Percentiles rank a stretch among this genome's conserved stretches.
These are phyloP conservation scores for Mantis religiosa DNA, from an alignment of 2,888 invertebrate genomes.

Conservation along the genomic window DNA sequence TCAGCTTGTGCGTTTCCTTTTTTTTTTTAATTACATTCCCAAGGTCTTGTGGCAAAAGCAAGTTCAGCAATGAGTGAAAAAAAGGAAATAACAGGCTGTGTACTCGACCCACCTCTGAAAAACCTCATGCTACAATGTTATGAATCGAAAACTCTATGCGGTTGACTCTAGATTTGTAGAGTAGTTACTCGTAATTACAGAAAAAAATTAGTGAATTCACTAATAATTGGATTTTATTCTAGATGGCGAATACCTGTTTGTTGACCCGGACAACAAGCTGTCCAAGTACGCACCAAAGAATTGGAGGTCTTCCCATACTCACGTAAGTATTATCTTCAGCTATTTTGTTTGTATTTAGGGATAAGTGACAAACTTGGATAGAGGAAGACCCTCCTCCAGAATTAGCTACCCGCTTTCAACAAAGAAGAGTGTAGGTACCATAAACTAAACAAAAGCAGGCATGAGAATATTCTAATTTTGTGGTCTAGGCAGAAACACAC, in stretches of 20 bases:
- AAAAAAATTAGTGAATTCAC: too few relatives aligned
- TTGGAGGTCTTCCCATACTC: conserved; percentile 91
- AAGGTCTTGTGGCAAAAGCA: neutral
- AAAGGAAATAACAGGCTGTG: neutral
- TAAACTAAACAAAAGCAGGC: too few relatives aligned
- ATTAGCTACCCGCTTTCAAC: too few relatives aligned
- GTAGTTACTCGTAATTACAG: too few relatives aligned
- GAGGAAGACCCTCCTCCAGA: too few relatives aligned
- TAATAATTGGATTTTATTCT: conserved; percentile 45
- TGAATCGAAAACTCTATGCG: neutral
- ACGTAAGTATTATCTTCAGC: conserved; percentile 57
- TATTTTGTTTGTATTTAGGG: too few relatives aligned
- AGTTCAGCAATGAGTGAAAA: neutral
- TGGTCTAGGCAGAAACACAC: too few relatives aligned
- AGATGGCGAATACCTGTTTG: conserved; percentile 96
- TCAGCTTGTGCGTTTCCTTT: neutral
- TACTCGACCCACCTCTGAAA: neutral
- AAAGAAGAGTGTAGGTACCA: too few relatives aligned
- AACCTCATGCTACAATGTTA: neutral
- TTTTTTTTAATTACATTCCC: neutral
- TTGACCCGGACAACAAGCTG: conserved; percentile 90
- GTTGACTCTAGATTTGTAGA: too few relatives aligned
- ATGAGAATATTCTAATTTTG: too few relatives aligned
- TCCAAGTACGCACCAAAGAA: conserved; percentile 95
- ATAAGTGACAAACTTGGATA: too few relatives aligned